Evolutionary conservation across 2,113 vertebrate genomes (phyloP), one percentile per base, ranked within the genome.

Genomic region (Microtus ochrogaster): DNA sequence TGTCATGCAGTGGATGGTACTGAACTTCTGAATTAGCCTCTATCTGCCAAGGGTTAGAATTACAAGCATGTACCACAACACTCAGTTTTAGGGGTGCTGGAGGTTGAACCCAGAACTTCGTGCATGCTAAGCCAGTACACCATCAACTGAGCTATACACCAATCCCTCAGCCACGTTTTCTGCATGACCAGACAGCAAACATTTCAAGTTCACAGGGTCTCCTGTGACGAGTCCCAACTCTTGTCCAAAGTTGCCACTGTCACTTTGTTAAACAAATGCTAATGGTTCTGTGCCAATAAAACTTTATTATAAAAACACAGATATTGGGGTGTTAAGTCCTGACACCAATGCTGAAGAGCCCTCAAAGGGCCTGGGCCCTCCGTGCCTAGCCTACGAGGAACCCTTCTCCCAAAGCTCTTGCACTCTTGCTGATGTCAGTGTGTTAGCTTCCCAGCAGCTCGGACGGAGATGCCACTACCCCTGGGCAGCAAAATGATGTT

Each of bases 401-500:
- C n/a, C 61, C 33, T 5, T 36, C 33, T 17, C 70, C 24, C 3
- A 2, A 5, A 0, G 1, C 10, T 52, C 19, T 7, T 21, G 21
- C 33, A 6, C 36, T 41, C 26, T n/a, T 0, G 0, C 47, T 0
- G 1, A 49, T 55, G 66, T 49, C 16, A 4, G 79, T 78, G 76
- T 3, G 11, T 30, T 7, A 6, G 22, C 39, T 84, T 72, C 73
- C 89, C 81, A n/a, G 36, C 28, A 47, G 91, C 87, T 76, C 33
- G 0, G 14, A 36, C 3, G 12, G 30, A 39, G 83, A 96, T 68
- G n/a, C 63, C 77, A 30, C 26, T 1, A 63, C 44, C 94, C 84
- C 95, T 26, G 65, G 87, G 96, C 92, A 94, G 95, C 91, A 28
- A 83, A 97, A 92, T 89, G 88, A 96, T 86, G 87, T 36, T 55